Conservation (phyloP, 2,888 invertebrate genomes). For the Pristionchus mayeri region DNA sequence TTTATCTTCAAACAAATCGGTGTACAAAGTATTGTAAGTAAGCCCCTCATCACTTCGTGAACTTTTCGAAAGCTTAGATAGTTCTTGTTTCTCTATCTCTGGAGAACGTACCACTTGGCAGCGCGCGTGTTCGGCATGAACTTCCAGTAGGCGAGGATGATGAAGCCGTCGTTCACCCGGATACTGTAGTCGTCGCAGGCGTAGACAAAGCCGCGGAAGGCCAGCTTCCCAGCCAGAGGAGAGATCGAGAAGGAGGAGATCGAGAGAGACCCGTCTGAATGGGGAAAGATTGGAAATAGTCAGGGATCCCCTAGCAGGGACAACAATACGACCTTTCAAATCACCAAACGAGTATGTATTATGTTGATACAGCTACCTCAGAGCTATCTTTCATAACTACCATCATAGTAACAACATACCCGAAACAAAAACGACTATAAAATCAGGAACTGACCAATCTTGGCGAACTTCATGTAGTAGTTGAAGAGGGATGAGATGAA, state of each 20-base stretch:
- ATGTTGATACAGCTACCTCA: not conserved
- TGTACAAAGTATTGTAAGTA: no score
- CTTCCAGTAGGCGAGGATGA: conserved; percentile 98
- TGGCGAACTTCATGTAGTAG: conserved; percentile 55
- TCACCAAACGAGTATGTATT: not conserved
- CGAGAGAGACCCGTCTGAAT: conserved; percentile 59
- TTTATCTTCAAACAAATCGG: no score
- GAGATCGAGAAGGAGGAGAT: conserved; percentile 91
- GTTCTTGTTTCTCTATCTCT: not conserved
- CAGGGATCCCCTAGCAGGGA: not conserved
- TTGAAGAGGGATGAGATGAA: conserved; percentile 66
- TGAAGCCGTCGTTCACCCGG: conserved; percentile 94
- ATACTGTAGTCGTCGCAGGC: conserved; percentile 93
- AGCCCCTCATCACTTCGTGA: no score
- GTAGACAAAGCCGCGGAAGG: conserved; percentile 91
- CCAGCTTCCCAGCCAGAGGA: conserved; percentile 96
- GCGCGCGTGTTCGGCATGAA: conserved; percentile 94
- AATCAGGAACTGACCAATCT: conserved; percentile 48
- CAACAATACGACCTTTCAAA: not conserved
- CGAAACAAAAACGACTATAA: no score
- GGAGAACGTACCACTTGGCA: conserved; percentile 81
- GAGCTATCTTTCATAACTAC: not conserved
- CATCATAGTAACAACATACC: not conserved
- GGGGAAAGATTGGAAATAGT: not conserved
- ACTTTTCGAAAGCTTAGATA: no score